Evolutionary conservation across 1,140 invertebrate species (phyloP), one percentile per base, ranked within the genome.

Genomic region (Hyles euphorbiae): DNA sequence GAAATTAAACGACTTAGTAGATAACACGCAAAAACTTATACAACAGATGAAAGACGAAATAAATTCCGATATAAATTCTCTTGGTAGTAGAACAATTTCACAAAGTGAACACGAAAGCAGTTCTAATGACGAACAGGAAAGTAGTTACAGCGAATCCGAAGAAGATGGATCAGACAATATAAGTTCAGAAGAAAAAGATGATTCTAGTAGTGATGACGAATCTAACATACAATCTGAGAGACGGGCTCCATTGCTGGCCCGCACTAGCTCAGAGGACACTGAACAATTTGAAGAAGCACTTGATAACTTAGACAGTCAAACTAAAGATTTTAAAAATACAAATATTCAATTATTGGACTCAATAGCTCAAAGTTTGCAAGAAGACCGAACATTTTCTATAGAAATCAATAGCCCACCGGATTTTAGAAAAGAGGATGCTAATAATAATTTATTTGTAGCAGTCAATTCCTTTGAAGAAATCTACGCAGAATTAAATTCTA

Each of bases 11-110:
- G 90, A 91, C 60, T 85, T 92, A 36, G 91, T 92, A 3, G 88
- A 90, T 56, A 90, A 91, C 51, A 92, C 91, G 7, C 91, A 92
- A 71, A 87, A 87, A 43, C 62, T 92, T 57, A 91, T 92, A 50
- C 91, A 92, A 60, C 91, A 91, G 83, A 92, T 92, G 91, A 90
- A 90, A 73, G 90, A 91, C 61, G 91, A 92, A 86, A 91, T 92
- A 59, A 90, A 91, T 68, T 90, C 90, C 55, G 91, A 92, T 74
- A 91, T 91, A 53, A 90, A 90, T 63, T 90, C 90, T 61, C 78
- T 82, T 55, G 84, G 88, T 56, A 87, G 87, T 62, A 82, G 88
- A 65, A 80, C 81, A 48, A 70, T 76, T 12, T 83, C 86, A 47
- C 77, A 80, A 11, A 90, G 90, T 63, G 89, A 92, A 63, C 78